These are phyloP conservation scores for Cydia fagiglandana DNA, from an alignment of 1,140 invertebrate species.

Conservation along the genomic window DNA sequence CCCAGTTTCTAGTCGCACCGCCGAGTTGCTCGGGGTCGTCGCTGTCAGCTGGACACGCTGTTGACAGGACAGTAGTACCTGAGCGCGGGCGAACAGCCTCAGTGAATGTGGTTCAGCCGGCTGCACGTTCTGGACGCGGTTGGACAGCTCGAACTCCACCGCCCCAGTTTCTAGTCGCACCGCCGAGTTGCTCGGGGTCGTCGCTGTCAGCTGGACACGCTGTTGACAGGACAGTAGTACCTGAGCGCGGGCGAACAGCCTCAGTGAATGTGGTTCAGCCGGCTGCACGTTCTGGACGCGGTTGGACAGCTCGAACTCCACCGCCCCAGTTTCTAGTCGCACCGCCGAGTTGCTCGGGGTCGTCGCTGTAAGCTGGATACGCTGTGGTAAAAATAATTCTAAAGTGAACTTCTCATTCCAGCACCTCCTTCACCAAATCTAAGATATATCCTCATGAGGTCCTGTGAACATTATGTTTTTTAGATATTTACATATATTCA, in stretches of 20 bases:
- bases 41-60: conserved; percentile 98
- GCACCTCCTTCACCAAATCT: too few relatives aligned
- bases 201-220: conserved; percentile 98
- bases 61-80: neutral
- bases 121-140: conserved; percentile 93
- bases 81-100: conserved; percentile 89
- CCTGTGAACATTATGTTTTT: too few relatives aligned
- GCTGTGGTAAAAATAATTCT: conserved; percentile 72
- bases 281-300: conserved; percentile 92
- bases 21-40: conserved; percentile 97
- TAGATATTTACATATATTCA: too few relatives aligned
- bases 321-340: conserved; percentile 93
- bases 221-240: conserved; percentile 56
- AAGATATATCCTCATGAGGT: too few relatives aligned
- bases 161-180: conserved; percentile 96
- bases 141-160: conserved; percentile 94
- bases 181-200: conserved; percentile 97
- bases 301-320: conserved; percentile 96
- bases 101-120: conserved; percentile 83
- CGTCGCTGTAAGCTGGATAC: conserved; percentile 98
- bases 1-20: conserved; percentile 96
- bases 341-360: conserved; percentile 98
- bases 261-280: conserved; percentile 82
- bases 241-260: conserved; percentile 87
- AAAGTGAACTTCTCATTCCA: too few relatives aligned